Evolutionary conservation across 2,888 invertebrate genomes (phyloP), one percentile per base, ranked within the genome.

Genomic region (Ormyrus nitidulus): DNA sequence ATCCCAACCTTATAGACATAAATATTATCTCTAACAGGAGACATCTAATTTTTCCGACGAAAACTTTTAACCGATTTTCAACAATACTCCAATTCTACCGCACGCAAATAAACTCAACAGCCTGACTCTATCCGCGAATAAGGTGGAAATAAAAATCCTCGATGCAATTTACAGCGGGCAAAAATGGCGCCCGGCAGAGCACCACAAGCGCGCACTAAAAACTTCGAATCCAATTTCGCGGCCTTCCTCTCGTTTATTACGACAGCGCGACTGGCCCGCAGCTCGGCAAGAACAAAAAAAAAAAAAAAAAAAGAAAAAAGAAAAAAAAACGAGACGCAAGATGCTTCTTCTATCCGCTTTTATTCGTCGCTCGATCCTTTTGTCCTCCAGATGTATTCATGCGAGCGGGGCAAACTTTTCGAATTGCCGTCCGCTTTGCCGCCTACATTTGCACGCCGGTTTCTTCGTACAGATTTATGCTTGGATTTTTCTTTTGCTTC

Each of bases 61-160:
- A 76, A 76, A 76, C 56, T 77, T 77, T 49, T 77, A 77, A 77
- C 71, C 70, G 70, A 77, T 77, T 77, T 51, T 56, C 46, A 62
- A 77, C 65, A 51, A 70, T 70, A 70, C 70, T 64, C 58, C 58
- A 9, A 10, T 56, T 58, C 19, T 19, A 19, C 19, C 19, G 19
- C 19, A 19, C 19, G 19, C 49, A 11, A n/a, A 5, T 48, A 13
- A n/a, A 9, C 19, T 6, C 10, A 6, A 19, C 34, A 6, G 13
- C 13, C 9, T 7, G 61, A 19, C 19, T 19, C 19, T 19, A 19
- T 19, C 19, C 19, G 19, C 19, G 19, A 19, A 19, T 1, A 19
- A 19, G 19, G 19, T 19, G 1, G 19, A 19, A 19, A 19, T 19
- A 19, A 61, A 19, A n/a, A 53, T 9, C 13, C 58, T 44, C 69